A percentile compares a stretch with the other conserved stretches of the same genome.
Conservation (phyloP, 1,140 invertebrate species). For the Metaphire vulgaris region DNA sequence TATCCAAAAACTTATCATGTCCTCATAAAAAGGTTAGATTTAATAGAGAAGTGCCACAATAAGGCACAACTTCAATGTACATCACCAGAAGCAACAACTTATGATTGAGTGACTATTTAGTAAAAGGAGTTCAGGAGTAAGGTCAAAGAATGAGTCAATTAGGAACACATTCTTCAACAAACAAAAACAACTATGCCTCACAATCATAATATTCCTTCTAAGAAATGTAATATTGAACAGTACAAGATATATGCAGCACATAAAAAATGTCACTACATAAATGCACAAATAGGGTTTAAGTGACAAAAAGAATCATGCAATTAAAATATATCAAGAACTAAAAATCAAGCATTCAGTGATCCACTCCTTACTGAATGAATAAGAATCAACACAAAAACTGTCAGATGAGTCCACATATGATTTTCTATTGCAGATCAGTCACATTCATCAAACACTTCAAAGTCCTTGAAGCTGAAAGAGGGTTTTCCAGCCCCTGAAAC, state of each 20-base stretch:
- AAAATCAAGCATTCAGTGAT: background rate
- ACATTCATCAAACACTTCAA: constrained; percentile 1
- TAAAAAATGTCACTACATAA: background rate
- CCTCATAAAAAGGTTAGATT: background rate
- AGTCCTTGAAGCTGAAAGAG: background rate
- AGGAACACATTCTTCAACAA: background rate
- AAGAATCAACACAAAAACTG: background rate
- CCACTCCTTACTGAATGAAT: background rate
- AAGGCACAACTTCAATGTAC: too few species aligned
- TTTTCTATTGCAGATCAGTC: background rate
- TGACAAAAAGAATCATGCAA: background rate
- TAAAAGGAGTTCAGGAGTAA: too few species aligned
- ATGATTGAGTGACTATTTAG: too few species aligned
- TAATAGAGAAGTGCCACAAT: background rate
- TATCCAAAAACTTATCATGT: too few species aligned
- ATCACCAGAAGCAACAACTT: too few species aligned
- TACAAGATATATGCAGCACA: too few species aligned
- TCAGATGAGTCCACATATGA: background rate
- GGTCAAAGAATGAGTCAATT: background rate
- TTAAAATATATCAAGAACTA: background rate
- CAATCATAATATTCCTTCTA: too few species aligned
- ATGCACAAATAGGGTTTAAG: background rate
- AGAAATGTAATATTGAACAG: background rate
- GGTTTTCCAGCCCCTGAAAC: background rate
- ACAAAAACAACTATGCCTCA: too few species aligned